A percentile compares a stretch with the other conserved stretches of the same genome.
Evolutionary conservation across 1,140 invertebrate species (phyloP).

Genomic region (Conus betulinus): DNA sequence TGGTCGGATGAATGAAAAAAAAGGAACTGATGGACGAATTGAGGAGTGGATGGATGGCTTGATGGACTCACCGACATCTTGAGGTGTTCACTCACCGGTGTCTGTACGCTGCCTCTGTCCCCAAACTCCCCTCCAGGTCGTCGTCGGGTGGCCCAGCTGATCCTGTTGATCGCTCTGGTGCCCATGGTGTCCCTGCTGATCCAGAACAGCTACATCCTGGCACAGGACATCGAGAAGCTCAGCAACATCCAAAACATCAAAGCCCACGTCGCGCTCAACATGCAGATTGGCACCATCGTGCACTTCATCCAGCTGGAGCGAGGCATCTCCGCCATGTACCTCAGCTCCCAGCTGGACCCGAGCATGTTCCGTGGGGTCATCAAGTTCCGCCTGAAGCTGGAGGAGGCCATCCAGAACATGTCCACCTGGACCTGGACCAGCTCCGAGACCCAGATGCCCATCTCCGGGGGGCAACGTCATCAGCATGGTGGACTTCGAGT

Average conservation of each 20-base stretch:
- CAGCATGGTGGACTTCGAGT: too few species aligned
- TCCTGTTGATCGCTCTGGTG: constrained; percentile 41
- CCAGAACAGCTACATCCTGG: constrained; percentile 42
- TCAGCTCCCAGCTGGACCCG: constrained; percentile 36
- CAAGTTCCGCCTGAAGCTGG: background rate
- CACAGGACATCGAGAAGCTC: background rate
- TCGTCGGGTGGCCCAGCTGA: constrained; percentile 40
- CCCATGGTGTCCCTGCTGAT: constrained; percentile 43
- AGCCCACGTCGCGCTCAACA: constrained; percentile 34
- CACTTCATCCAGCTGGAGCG: constrained; percentile 59
- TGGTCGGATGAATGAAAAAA: too few species aligned
- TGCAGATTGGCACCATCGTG: constrained; percentile 50
- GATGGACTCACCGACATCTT: background rate
- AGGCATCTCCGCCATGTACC: constrained; percentile 53
- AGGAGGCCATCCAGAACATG: background rate
- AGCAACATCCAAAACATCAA: background rate
- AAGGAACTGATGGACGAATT: too few species aligned
- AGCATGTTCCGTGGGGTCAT: background rate
- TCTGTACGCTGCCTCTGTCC: background rate
- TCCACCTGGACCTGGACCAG: background rate
- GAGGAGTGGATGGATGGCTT: too few species aligned
- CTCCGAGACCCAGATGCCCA: background rate
- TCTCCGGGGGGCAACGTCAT: too few species aligned
- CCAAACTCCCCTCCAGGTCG: constrained; percentile 18
- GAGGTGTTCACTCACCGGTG: background rate